Conservation (phyloP, 1,140 invertebrate species). For the Drosophila grimshawi region DNA sequence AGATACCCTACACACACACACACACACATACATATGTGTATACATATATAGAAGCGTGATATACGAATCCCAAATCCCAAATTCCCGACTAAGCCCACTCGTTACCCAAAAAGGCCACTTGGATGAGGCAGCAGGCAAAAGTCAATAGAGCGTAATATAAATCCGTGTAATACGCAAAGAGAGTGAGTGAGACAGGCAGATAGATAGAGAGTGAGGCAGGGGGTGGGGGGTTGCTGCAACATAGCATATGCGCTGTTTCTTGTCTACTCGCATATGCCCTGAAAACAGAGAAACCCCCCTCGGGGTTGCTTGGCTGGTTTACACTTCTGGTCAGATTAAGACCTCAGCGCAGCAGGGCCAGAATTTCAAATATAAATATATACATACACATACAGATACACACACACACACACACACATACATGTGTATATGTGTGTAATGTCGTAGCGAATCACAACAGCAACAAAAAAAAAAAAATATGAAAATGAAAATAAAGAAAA, state of each 20-base stretch:
- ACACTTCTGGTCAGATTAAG: slow-evolving; percentile 81
- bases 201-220: neutral
- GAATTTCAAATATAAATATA: slow-evolving; percentile 8
- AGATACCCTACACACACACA: neutral
- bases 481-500: slow-evolving; percentile 48
- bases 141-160: slow-evolving; percentile 84
- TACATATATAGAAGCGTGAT: slow-evolving; percentile 15
- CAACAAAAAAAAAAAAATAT: slow-evolving; percentile 68
- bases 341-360: slow-evolving; percentile 65
- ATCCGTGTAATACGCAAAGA: slow-evolving; percentile 71
- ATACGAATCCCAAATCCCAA: slow-evolving; percentile 29
- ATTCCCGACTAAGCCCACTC: slow-evolving; percentile 59
- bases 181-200: neutral
- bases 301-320: slow-evolving; percentile 68
- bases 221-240: slow-evolving; percentile 24
- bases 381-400: neutral
- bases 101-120: slow-evolving; percentile 66
- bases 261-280: slow-evolving; percentile 47
- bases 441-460: slow-evolving; percentile 83
- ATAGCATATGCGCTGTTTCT: slow-evolving; percentile 61
- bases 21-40: neutral
- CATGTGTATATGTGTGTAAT: slow-evolving; percentile 42
- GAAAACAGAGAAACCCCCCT: slow-evolving; percentile 57
- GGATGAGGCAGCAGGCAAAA: slow-evolving; percentile 64
- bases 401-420: neutral